phyloP scores from a whole-genome alignment of 92 coral and sea anemone genomes.

The Epizoanthus illoricatus region DNA sequence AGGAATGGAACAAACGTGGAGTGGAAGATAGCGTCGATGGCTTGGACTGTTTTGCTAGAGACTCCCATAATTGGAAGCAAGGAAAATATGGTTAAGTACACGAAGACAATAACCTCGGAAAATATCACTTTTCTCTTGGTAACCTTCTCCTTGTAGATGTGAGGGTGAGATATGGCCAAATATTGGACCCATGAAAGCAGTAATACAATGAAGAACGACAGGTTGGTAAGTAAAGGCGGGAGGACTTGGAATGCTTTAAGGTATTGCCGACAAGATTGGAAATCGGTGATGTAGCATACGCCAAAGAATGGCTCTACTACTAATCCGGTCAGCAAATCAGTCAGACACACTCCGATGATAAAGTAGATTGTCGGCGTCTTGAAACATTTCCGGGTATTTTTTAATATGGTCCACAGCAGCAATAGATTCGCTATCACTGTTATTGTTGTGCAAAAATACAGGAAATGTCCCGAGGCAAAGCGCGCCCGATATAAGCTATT shows the following conservation, averaged over 20 bases:
- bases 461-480: slow-evolving; percentile 41
- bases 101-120: slow-evolving; percentile 16
- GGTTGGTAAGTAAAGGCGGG: slow-evolving; percentile 31
- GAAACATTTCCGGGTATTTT: slow-evolving; percentile 18
- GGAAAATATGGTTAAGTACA: slow-evolving; percentile 40
- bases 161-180: slow-evolving; percentile 42
- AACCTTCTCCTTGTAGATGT: slow-evolving; percentile 27
- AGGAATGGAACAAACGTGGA: slow-evolving; percentile 43
- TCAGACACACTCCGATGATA: slow-evolving; percentile 32
- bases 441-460: slow-evolving; percentile 14
- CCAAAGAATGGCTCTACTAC: slow-evolving; percentile 45
- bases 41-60: neutral
- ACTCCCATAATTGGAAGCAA: slow-evolving; percentile 37
- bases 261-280: slow-evolving; percentile 15
- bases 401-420: slow-evolving; percentile 27
- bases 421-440: slow-evolving; percentile 29
- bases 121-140: slow-evolving; percentile 31
- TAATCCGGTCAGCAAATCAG: slow-evolving; percentile 41
- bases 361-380: slow-evolving; percentile 41
- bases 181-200: slow-evolving; percentile 45
- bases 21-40: slow-evolving; percentile 37
- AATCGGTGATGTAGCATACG: slow-evolving; percentile 28
- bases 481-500: neutral
- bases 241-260: slow-evolving; percentile 3
- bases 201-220: slow-evolving; percentile 43